Percentiles rank a stretch among this genome's conserved stretches.
Conservation (phyloP, 2,113 vertebrate genomes). For the Mobula birostris region DNA sequence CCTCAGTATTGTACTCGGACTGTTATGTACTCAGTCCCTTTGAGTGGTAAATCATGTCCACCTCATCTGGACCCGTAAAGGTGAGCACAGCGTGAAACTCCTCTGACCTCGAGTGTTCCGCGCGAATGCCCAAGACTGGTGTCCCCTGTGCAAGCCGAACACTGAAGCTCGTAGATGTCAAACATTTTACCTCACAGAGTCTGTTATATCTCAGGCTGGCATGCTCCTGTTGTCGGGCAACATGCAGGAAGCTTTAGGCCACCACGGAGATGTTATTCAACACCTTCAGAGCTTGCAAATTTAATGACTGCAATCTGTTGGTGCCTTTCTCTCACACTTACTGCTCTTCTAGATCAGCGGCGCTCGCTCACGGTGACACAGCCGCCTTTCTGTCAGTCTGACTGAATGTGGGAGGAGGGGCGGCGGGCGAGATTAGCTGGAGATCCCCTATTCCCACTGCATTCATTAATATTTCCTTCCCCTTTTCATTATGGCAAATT, state of each 20-base stretch:
- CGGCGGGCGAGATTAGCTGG: background rate
- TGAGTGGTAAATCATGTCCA: no score
- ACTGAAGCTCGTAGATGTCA: background rate
- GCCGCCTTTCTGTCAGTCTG: background rate
- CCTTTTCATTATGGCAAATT: background rate
- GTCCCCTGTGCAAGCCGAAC: background rate
- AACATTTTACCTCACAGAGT: no score
- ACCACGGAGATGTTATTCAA: background rate
- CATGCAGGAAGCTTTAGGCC: background rate
- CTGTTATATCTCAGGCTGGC: background rate
- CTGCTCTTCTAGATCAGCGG: background rate
- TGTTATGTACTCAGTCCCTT: no score
- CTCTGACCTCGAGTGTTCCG: background rate
- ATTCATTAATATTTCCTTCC: background rate
- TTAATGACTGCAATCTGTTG: slow-evolving; percentile 11
- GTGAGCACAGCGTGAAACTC: no score
- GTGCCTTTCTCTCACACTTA: background rate
- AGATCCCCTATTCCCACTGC: background rate
- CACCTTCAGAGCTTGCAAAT: background rate
- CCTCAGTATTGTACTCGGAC: no score
- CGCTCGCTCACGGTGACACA: background rate
- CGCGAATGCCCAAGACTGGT: background rate
- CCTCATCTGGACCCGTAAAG: no score
- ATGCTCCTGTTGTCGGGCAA: background rate
- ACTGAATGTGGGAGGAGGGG: background rate